phyloP scores from a whole-genome alignment of 2,797 vertebrate species.

The Tragelaphus oryx region DNA sequence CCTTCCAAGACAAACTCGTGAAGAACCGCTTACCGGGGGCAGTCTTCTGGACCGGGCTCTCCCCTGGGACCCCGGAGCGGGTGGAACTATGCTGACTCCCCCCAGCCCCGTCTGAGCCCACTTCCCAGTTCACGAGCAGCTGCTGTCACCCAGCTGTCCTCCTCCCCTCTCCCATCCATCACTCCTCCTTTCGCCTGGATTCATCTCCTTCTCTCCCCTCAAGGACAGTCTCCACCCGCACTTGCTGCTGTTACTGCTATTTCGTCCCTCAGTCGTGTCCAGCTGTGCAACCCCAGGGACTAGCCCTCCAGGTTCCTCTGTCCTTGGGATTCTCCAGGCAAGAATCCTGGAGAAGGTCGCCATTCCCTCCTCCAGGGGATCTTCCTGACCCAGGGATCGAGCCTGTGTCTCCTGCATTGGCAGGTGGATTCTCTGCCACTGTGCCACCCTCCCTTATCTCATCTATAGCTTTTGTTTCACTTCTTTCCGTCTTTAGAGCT shows the following conservation, averaged over 20 bases:
- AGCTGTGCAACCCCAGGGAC: background rate
- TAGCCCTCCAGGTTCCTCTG: background rate
- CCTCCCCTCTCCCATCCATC: background rate
- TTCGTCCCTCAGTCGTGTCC: background rate
- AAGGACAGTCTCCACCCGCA: too few relatives aligned
- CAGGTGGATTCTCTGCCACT: background rate
- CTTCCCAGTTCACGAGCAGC: accelerated
- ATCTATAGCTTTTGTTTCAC: background rate
- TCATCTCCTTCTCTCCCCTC: background rate
- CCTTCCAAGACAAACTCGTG: background rate
- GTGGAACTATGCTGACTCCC: too few relatives aligned
- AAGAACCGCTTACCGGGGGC: accelerated
- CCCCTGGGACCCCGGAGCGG: accelerated
- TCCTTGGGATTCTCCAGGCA: background rate
- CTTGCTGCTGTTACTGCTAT: background rate
- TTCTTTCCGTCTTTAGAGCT: background rate
- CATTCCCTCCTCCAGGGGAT: background rate
- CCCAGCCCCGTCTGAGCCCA: background rate
- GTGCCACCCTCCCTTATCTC: background rate
- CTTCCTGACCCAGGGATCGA: background rate
- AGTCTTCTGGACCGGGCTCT: too few relatives aligned
- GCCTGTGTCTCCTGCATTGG: background rate
- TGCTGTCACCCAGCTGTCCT: background rate
- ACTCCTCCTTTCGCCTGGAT: background rate
- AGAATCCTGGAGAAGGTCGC: background rate